Evolutionary conservation across 2,797 vertebrate genomes (phyloP).

Genomic region (Phoxinus dragarum): DNA sequence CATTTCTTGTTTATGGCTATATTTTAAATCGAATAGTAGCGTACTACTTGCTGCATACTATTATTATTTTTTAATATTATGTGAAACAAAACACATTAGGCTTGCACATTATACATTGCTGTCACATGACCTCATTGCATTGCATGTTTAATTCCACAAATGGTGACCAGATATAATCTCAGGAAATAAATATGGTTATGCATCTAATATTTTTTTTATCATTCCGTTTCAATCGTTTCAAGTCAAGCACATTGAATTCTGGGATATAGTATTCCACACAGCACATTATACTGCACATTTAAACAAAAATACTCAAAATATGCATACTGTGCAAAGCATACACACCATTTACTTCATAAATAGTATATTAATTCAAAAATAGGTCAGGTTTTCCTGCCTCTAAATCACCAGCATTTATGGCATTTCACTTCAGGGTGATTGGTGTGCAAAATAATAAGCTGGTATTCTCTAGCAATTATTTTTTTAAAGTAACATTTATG

Average conservation of each 20-base stretch:
- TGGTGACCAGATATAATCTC: background rate
- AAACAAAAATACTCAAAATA: background rate
- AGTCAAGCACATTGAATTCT: background rate
- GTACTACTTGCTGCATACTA: background rate
- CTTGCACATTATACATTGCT: background rate
- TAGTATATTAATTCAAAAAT: background rate
- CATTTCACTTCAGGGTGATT: background rate
- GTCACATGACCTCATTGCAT: background rate
- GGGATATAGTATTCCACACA: background rate
- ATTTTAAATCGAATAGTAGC: background rate
- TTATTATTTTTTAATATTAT: background rate
- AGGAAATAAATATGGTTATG: background rate
- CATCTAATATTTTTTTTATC: background rate
- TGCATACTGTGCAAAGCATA: background rate
- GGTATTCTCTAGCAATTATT: background rate
- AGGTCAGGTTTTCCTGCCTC: background rate
- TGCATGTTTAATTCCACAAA: background rate
- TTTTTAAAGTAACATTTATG: background rate
- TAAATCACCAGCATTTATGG: background rate
- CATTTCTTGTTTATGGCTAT: background rate
- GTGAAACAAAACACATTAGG: background rate
- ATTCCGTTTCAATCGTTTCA: background rate
- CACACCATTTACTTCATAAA: background rate
- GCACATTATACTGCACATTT: background rate
- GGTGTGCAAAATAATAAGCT: background rate